Base-by-base conservation (phyloP, 1,140 invertebrate species). In the Heliconius hewitsoni region DNA sequence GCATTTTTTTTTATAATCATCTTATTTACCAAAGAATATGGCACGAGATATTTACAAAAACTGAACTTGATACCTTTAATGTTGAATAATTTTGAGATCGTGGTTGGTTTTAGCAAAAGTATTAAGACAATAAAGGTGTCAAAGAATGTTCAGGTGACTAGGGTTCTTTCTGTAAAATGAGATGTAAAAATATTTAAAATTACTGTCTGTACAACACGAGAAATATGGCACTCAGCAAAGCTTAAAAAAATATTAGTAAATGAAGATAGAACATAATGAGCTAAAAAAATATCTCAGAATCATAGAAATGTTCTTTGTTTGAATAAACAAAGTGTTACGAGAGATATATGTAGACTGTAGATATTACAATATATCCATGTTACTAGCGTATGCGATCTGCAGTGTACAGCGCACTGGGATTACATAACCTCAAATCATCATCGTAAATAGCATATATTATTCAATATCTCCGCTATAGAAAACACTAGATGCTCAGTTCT, bases 331-430 rank as follows among this genome's bases (percentile, higher is more conserved):
- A 52, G 70, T 46, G 30, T 30, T 70, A 27, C n/a, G 74, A 42
- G 34, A 75, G 73, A 75, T 75, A 66, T 75, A 75, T 76, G 74
- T 70, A 50, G 74, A 30, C 66, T 76, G 39, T 70, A 50, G 74
- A 30, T 72, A 72, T 77, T 6, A 77, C 60, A 71, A 50, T 77
- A 71, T 55, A 77, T 74, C 66, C 55, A 74, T 52, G 52, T 76
- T 71, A 73, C 80, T 75, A 72, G 70, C 50, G 80, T 78, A 78
- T 78, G 80, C 73, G 57, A 81, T 84, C 89, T 91, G 90, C 88
- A 93, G 81, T 85, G 90, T 90, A 87, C 88, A 86, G 85, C 86
- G 87, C 81, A 81, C 81, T 85, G 89, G 90, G 89, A 90, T 89
- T 91, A 91, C 87, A 87, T 88, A 89, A 85, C 83, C 82, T 86